A percentile compares a stretch with the other conserved stretches of the same genome.
phyloP scores from a whole-genome alignment of 1,140 invertebrate species.

The Drosophila fuyamai region DNA sequence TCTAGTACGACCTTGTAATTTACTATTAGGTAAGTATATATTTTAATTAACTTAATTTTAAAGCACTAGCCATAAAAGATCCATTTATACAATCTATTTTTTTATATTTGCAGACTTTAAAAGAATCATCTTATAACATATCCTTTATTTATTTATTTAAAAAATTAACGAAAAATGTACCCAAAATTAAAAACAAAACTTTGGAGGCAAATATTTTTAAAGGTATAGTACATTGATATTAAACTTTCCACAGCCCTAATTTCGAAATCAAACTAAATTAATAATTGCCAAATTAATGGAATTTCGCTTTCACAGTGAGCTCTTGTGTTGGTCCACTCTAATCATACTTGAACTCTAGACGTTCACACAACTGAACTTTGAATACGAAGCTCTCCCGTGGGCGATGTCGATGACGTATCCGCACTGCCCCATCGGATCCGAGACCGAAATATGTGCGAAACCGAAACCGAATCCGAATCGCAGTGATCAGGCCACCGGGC shows the following conservation, averaged over 20 bases:
- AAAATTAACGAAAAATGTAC: no score
- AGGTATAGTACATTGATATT: no score
- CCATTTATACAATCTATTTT: no score
- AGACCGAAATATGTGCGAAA: constrained; percentile 13
- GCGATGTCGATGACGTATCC: constrained; percentile 23
- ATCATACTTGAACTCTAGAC: constrained; percentile 14
- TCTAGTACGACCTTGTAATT: not conserved
- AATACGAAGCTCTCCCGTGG: constrained; percentile 25
- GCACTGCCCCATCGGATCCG: constrained; percentile 8
- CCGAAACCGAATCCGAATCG: constrained; percentile 17
- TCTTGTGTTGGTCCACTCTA: constrained; percentile 17
- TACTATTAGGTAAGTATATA: not conserved
- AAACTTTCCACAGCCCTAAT: no score
- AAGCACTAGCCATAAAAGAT: not conserved
- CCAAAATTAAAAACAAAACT: no score
- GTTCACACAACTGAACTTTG: constrained; percentile 34
- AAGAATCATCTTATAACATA: no score
- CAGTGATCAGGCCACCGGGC: constrained; percentile 52
- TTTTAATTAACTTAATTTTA: no score
- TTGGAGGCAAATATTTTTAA: no score
- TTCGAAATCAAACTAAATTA: no score
- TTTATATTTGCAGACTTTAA: no score
- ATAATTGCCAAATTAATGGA: not conserved
- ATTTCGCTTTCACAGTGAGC: not conserved
- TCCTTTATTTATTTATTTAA: no score